Conservation (phyloP, 2,888 invertebrate species). For the Idaea biselata region DNA sequence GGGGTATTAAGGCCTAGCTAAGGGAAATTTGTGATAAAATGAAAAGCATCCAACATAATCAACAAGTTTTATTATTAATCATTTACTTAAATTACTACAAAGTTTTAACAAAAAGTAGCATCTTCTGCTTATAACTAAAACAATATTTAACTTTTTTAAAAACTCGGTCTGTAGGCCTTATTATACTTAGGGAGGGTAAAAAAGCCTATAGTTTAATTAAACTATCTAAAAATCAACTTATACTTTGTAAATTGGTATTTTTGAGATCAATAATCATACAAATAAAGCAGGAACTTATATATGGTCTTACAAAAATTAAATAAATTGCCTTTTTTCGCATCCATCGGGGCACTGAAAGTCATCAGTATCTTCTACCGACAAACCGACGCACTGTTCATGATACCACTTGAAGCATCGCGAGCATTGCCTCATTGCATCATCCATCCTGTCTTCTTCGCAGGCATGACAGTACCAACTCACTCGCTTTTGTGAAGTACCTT, state of each 20-base stretch:
- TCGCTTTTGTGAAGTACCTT: conserved; percentile 11
- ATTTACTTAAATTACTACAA: conserved; percentile 13
- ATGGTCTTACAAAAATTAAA: conserved; percentile 6
- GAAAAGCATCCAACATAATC: conserved; percentile 16
- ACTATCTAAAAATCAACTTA: conserved; percentile 14
- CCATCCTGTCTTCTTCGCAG: conserved; percentile 15
- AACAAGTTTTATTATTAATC: conserved; percentile 17
- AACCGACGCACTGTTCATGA: conserved; percentile 18
- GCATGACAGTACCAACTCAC: conserved; percentile 17
- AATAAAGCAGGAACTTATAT: background rate
- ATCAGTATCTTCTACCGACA: conserved; percentile 14
- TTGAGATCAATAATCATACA: conserved; percentile 16
- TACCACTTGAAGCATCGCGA: conserved; percentile 14
- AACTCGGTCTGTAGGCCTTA: conserved; percentile 16
- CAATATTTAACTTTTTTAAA: conserved; percentile 15
- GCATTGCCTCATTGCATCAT: conserved; percentile 5
- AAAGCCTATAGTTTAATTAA: conserved; percentile 18
- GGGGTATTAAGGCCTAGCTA: conserved; percentile 13
- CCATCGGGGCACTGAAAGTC: conserved; percentile 15
- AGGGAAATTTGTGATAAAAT: conserved; percentile 16
- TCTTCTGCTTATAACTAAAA: conserved; percentile 14
- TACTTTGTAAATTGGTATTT: conserved; percentile 8
- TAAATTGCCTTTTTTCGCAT: conserved; percentile 8
- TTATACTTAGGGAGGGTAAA: conserved; percentile 18
- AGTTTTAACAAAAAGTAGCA: conserved; percentile 14